These are phyloP conservation scores for Irena cyanogastra DNA, from an alignment of 2,113 vertebrate species.

Conservation along the genomic window DNA sequence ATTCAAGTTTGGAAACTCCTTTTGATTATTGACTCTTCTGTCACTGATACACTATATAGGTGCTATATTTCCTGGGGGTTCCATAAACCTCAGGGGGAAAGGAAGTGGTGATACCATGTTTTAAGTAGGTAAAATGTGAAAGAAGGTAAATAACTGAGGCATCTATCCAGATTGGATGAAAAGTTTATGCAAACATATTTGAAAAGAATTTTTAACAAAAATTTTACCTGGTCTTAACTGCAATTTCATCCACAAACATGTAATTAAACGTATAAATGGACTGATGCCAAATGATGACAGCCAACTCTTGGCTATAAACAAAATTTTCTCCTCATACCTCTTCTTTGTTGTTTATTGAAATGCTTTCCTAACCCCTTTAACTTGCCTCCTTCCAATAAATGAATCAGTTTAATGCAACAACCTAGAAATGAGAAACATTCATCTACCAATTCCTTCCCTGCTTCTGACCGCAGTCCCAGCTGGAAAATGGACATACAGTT, in stretches of 20 bases:
- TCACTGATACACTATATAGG: not conserved
- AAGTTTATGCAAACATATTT: not conserved
- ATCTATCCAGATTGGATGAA: not conserved
- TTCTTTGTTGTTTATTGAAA: not conserved
- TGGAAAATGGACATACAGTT: not conserved
- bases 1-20: not conserved
- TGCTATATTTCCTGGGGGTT: not conserved
- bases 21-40: not conserved
- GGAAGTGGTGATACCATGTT: not conserved
- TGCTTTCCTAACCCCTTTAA: not conserved
- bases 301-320: not conserved
- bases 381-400: not conserved
- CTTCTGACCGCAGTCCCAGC: not conserved
- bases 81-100: not conserved
- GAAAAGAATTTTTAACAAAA: not conserved
- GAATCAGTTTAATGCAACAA: not conserved
- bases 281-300: not conserved
- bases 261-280: not conserved
- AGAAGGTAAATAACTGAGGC: not conserved
- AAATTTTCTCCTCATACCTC: not conserved
- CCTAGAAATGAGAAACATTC: not conserved
- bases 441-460: not conserved
- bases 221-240: not conserved
- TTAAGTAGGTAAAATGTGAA: not conserved
- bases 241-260: not conserved